Evolutionary conservation across 2,797 vertebrate genomes (phyloP), one percentile per base, ranked within the genome.

Genomic region (Scleropages formosus): DNA sequence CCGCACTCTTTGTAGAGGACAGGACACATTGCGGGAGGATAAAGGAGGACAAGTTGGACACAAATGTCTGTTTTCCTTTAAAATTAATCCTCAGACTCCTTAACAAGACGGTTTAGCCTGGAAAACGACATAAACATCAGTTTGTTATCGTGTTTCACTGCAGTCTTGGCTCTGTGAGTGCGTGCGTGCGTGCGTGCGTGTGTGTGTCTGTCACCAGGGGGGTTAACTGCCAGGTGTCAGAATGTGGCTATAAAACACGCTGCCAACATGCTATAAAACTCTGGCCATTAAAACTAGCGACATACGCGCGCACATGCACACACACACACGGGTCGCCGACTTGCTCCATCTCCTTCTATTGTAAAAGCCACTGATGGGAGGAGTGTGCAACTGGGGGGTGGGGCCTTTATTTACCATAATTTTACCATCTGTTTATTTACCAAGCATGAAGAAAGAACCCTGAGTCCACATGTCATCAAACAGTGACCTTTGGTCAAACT

Each of bases 151-250:
- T n/a, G n/a, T n/a, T n/a, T n/a, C n/a, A n/a, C n/a, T n/a, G n/a
- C n/a, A n/a, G n/a, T n/a, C n/a, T n/a, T n/a, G n/a, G n/a, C n/a
- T n/a, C n/a, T n/a, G n/a, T n/a, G n/a, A n/a, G n/a, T n/a, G n/a
- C n/a, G n/a, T n/a, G n/a, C n/a, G n/a, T n/a, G n/a, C n/a, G n/a
- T n/a, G 53, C 56, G 53, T 56, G 53, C 56, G 53, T 56, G 11
- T 12, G 2, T 12, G 53, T 56, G 53, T 39, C n/a, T n/a, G n/a
- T n/a, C n/a, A n/a, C n/a, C n/a, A n/a, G 26, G 62, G 64, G 62
- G 15, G 15, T 27, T 47, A 51, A 47, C 49, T 51, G 70, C 70
- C 70, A 72, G 53, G 53, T 72, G 53, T 72, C 71, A 61, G 53
- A 10, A 27, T 12, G 56, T 20, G 56, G 53, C 71, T 20, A 71